phyloP scores from a whole-genome alignment of 1,140 invertebrate species.

The Batillaria attramentaria region DNA sequence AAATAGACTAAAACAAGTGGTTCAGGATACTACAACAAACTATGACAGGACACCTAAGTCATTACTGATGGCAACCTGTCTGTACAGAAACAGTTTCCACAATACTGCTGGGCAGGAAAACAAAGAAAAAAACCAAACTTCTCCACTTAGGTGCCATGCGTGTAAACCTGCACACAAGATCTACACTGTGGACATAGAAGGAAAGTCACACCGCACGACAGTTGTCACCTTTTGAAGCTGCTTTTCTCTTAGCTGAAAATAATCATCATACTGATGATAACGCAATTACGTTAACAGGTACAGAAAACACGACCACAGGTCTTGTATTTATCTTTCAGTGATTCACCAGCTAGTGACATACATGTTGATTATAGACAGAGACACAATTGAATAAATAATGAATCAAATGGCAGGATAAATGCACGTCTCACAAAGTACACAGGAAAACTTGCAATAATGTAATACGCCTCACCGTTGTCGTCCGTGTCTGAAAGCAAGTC shows the following conservation, averaged over 20 bases:
- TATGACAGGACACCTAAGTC: too few relatives aligned
- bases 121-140: too few relatives aligned
- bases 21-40: too few relatives aligned
- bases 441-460: not conserved
- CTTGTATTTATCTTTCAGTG: not conserved
- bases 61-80: too few relatives aligned
- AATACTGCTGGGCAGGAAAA: too few relatives aligned
- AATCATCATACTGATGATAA: not conserved
- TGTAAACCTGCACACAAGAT: too few relatives aligned
- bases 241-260: not conserved
- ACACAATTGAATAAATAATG: not conserved
- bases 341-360: not conserved
- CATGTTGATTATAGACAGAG: not conserved
- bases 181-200: too few relatives aligned
- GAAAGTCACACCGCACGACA: too few relatives aligned
- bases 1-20: too few relatives aligned
- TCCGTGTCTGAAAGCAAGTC: constrained; percentile 41
- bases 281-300: not conserved
- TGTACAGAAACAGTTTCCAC: too few relatives aligned
- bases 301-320: not conserved
- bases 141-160: too few relatives aligned
- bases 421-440: constrained; percentile 29
- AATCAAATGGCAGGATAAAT: not conserved
- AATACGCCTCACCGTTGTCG: constrained; percentile 30
- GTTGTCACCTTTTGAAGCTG: too few relatives aligned